phyloP scores from a whole-genome alignment of 2,113 vertebrate genomes.

The Malurus elegans region DNA sequence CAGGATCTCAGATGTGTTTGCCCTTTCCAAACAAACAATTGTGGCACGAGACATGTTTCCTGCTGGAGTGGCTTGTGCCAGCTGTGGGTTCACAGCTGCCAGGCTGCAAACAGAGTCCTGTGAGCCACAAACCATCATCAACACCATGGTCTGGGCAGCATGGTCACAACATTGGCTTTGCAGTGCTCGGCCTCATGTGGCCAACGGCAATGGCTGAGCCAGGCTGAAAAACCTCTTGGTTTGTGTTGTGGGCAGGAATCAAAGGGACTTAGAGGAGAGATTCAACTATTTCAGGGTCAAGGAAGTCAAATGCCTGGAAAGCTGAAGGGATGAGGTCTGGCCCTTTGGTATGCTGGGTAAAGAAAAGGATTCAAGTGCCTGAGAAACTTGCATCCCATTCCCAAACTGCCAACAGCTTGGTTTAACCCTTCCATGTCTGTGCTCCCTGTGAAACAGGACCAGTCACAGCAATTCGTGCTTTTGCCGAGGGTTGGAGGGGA shows the following conservation, averaged over 20 bases:
- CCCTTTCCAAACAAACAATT: background rate
- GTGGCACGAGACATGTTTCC: accelerated
- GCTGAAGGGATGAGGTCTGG: background rate
- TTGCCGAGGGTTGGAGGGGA: background rate
- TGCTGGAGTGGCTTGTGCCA: background rate
- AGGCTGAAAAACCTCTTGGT: background rate
- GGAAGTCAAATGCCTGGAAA: background rate
- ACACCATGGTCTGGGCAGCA: accelerated
- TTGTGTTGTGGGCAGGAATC: background rate
- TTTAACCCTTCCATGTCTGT: background rate
- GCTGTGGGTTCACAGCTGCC: background rate
- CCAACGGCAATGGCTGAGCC: accelerated
- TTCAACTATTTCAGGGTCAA: background rate
- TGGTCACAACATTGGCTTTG: background rate
- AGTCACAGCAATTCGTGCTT: background rate
- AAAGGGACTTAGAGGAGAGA: background rate
- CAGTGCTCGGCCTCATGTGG: background rate
- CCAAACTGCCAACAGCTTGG: background rate
- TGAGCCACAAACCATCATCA: background rate
- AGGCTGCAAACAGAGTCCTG: background rate
- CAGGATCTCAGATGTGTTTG: background rate
- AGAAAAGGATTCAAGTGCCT: background rate
- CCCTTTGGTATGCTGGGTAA: background rate
- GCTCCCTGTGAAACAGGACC: background rate
- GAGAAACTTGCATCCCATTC: background rate